These are phyloP conservation scores for Magallana angulata DNA, from an alignment of 1,140 invertebrate species.

Conservation along the genomic window DNA sequence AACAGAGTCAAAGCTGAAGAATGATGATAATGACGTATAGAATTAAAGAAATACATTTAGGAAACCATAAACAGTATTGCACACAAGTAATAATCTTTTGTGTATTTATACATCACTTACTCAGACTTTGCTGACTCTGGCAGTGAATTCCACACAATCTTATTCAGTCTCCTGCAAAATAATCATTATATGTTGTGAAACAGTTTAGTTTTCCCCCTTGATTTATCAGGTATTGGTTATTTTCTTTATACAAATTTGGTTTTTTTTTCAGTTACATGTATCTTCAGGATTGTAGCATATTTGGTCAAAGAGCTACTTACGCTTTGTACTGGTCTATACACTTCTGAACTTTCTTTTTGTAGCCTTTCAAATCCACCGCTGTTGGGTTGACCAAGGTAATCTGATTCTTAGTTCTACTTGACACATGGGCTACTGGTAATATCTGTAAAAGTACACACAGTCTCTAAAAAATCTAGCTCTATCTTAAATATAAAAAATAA, in stretches of 20 bases:
- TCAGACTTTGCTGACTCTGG: conserved; percentile 61
- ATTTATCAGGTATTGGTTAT: too few relatives aligned
- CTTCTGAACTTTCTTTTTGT: conserved; percentile 65
- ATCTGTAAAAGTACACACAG: conserved; percentile 56
- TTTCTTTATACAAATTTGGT: too few relatives aligned
- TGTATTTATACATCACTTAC: conserved; percentile 55
- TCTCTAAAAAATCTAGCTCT: too few relatives aligned
- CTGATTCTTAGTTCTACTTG: conserved; percentile 55
- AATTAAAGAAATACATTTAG: background rate
- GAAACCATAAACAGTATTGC: too few relatives aligned
- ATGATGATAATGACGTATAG: background rate
- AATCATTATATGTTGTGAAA: background rate
- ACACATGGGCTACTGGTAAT: conserved; percentile 72
- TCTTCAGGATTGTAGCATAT: too few relatives aligned
- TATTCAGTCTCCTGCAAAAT: conserved; percentile 67
- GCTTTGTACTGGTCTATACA: conserved; percentile 64
- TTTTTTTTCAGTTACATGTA: too few relatives aligned
- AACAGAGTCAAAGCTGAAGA: conserved; percentile 64
- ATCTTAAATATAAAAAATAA: too few relatives aligned
- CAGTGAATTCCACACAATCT: conserved; percentile 70
- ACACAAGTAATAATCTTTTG: too few relatives aligned
- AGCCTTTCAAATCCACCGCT: conserved; percentile 69
- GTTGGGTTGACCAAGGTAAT: conserved; percentile 71
- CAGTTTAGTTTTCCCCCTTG: too few relatives aligned
- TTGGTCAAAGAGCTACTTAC: conserved; percentile 54